phyloP scores from a whole-genome alignment of 2,797 vertebrate genomes.

The Phylloscopus collybita region DNA sequence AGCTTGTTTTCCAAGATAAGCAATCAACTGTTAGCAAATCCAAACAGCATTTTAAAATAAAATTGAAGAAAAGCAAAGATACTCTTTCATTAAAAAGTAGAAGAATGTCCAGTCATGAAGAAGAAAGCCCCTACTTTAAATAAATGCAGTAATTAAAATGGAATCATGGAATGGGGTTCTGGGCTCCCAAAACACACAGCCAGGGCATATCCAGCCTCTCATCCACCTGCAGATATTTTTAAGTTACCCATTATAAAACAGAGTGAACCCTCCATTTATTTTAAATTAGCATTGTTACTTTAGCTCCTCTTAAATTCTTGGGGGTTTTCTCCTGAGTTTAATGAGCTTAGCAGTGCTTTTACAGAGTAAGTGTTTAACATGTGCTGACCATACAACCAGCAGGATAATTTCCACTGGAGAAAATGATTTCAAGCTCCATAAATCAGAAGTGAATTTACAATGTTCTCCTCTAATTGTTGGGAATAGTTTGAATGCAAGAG shows the following conservation, averaged over 20 bases:
- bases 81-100: not conserved
- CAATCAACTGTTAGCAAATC: not conserved
- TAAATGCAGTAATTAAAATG: not conserved
- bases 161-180: not conserved
- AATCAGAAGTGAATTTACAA: constrained; percentile 13
- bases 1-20: constrained; percentile 22
- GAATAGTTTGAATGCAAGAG: not conserved
- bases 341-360: constrained; percentile 14
- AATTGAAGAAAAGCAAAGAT: not conserved
- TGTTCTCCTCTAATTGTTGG: not conserved
- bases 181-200: not conserved
- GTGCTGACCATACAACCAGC: constrained; percentile 33
- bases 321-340: not conserved
- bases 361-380: constrained; percentile 37
- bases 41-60: not conserved
- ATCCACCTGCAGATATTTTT: not conserved
- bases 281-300: constrained; percentile 22
- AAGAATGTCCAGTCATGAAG: not conserved
- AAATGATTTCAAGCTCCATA: constrained; percentile 27
- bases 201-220: not conserved
- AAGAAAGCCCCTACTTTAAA: not conserved
- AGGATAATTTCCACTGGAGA: constrained; percentile 7
- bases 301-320: not conserved
- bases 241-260: not conserved
- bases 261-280: not conserved